Evolutionary conservation across 2,113 vertebrate genomes (phyloP), one percentile per base, ranked within the genome.

Genomic region (Sphaerodactylus townsendi): DNA sequence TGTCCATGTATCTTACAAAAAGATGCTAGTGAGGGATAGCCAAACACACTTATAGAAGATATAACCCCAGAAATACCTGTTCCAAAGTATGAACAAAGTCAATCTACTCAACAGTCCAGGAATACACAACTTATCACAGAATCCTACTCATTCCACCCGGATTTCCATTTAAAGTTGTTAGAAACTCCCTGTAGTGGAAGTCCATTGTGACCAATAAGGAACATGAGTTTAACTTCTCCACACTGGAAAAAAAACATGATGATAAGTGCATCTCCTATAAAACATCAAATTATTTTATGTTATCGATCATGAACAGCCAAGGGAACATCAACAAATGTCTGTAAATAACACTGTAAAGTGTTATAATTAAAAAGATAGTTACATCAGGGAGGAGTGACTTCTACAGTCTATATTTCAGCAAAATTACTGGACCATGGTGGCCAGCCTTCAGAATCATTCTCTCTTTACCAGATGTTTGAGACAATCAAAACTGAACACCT

Each of bases 331-430:
- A 41, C 10, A 65, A 44, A 0, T 46, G 5, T 0, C 1, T 83
- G 15, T 37, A 56, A 76, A 53, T 81, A 46, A 37, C 50, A n/a
- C n/a, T n/a, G n/a, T 33, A n/a, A 3, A 71, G 7, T 3, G 39
- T 0, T 71, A 30, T 46, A 71, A 30, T 48, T 79, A 73, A 68
- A 77, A 87, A 25, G 90, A 78, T 41, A 37, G 69, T 46, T 86
- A 44, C 77, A 10, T n/a, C 25, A 28, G 8, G 21, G 33, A 50
- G 76, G 5, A 75, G 33, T 53, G 71, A 80, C 81, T 56, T 23
- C 0, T 39, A 65, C 9, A 3, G 7, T 13, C 65, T 56, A 28
- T 83, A 17, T 30, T 85, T 86, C 46, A 59, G 84, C 66, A n/a
- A 66, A 14, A 35, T 69, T 65, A 10, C 25, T 68, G 11, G 30